Conservation (phyloP, 2,888 invertebrate species). For the Eucera pruinosa region DNA sequence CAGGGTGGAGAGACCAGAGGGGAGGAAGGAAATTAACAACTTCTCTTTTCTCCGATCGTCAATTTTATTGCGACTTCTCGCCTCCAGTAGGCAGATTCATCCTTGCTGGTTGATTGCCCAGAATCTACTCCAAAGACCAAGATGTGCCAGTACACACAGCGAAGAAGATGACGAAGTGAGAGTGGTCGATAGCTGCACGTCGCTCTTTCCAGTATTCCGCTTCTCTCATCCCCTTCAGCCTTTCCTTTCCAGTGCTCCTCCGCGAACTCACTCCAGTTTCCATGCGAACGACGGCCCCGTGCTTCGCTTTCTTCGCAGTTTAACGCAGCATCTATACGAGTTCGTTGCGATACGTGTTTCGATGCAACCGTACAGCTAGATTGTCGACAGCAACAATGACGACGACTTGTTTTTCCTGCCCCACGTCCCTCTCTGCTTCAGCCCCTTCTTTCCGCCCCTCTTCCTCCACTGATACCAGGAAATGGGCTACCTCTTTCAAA, state of each 20-base stretch:
- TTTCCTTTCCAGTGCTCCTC: conserved; percentile 9
- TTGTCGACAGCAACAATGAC: conserved; percentile 58
- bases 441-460: not conserved
- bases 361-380: conserved; percentile 53
- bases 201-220: conserved; percentile 21
- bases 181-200: conserved; percentile 54
- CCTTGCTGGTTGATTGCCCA: conserved; percentile 54
- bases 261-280: conserved; percentile 52
- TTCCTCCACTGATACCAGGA: conserved; percentile 6
- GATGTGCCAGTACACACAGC: conserved; percentile 38
- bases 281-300: conserved; percentile 47
- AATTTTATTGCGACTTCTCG: conserved; percentile 72
- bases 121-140: conserved; percentile 41
- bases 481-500: conserved; percentile 10
- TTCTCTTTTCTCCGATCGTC: conserved; percentile 69
- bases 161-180: conserved; percentile 52
- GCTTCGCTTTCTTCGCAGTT: conserved; percentile 68
- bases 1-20: not conserved
- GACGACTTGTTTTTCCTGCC: conserved; percentile 44
- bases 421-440: conserved; percentile 6
- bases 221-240: conserved; percentile 10
- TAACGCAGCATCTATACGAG: conserved; percentile 65
- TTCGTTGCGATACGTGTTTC: conserved; percentile 62
- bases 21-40: conserved; percentile 76
- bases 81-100: conserved; percentile 40